Percentiles rank a stretch among this genome's conserved stretches.
Evolutionary conservation across 2,888 invertebrate species (phyloP).

Genomic region (Gerris lacustris): DNA sequence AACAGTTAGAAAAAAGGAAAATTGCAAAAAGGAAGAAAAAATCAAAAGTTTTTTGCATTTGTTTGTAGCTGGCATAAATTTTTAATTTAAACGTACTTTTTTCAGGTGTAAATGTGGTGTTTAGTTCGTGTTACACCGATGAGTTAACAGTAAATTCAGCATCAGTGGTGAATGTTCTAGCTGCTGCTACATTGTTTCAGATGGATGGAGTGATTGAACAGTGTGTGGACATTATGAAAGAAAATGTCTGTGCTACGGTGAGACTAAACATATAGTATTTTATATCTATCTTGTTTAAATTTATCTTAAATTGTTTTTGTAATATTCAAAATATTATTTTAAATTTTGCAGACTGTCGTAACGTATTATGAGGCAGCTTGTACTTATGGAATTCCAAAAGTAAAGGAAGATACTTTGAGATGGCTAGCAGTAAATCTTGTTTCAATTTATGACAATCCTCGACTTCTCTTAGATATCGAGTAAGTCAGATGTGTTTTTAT

Average conservation of each 20-base stretch:
- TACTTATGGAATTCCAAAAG: conserved; percentile 51
- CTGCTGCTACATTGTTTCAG: conserved; percentile 62
- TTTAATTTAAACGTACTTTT: too few relatives aligned
- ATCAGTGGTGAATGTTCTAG: conserved; percentile 53
- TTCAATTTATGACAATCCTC: conserved; percentile 45
- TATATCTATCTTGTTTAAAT: not conserved
- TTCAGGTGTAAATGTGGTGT: conserved; percentile 53
- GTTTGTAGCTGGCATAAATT: too few relatives aligned
- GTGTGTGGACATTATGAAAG: conserved; percentile 59
- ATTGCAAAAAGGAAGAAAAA: too few relatives aligned
- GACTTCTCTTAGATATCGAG: conserved; percentile 47
- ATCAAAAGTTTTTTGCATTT: too few relatives aligned
- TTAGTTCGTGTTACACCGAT: conserved; percentile 64
- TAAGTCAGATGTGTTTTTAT: conserved; percentile 27
- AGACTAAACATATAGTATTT: conserved; percentile 13
- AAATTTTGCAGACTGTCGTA: conserved; percentile 47
- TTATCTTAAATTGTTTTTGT: not conserved
- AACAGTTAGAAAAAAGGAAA: too few relatives aligned
- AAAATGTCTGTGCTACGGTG: conserved; percentile 55
- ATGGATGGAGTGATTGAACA: conserved; percentile 60
- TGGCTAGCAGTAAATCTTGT: conserved; percentile 60
- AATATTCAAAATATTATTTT: not conserved
- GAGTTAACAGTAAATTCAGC: conserved; percentile 56
- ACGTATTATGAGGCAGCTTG: conserved; percentile 55
- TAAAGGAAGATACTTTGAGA: conserved; percentile 50